Evolutionary conservation across 2,113 vertebrate species (phyloP).

Genomic region (Oxygymnocypris stewartii): DNA sequence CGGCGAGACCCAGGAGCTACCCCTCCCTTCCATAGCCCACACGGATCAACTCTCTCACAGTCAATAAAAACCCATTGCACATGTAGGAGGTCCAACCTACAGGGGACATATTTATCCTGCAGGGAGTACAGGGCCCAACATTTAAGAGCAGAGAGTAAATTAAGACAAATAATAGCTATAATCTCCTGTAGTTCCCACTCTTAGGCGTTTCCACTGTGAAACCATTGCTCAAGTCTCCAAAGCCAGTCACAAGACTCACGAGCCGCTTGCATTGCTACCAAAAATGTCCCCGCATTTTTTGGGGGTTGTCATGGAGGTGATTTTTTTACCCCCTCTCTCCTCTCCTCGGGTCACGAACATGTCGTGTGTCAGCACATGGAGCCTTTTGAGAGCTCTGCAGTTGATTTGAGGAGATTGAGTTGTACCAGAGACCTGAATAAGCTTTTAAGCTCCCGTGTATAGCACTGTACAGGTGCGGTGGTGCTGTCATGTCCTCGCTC

Average conservation of each 20-base stretch:
- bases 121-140: slow-evolving; percentile 43
- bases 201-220: neutral
- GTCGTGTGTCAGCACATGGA: slow-evolving; percentile 36
- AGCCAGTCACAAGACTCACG: neutral
- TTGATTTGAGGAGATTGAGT: slow-evolving; percentile 44
- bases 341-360: slow-evolving; percentile 49
- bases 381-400: slow-evolving; percentile 38
- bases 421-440: slow-evolving; percentile 64
- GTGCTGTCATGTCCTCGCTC: slow-evolving; percentile 57
- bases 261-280: neutral
- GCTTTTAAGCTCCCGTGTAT: slow-evolving; percentile 73
- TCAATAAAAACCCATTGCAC: slow-evolving; percentile 52
- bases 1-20: slow-evolving; percentile 38
- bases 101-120: slow-evolving; percentile 53
- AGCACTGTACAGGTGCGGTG: slow-evolving; percentile 59
- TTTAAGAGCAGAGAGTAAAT: slow-evolving; percentile 53
- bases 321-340: neutral
- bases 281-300: neutral
- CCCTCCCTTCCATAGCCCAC: slow-evolving; percentile 26
- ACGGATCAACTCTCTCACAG: slow-evolving; percentile 38
- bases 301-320: neutral
- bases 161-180: slow-evolving; percentile 55
- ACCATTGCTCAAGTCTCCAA: slow-evolving; percentile 21
- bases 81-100: slow-evolving; percentile 47
- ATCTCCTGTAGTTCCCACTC: slow-evolving; percentile 27